These are phyloP conservation scores for Zaprionus ghesquierei DNA, from an alignment of 1,140 invertebrate species.

Conservation along the genomic window DNA sequence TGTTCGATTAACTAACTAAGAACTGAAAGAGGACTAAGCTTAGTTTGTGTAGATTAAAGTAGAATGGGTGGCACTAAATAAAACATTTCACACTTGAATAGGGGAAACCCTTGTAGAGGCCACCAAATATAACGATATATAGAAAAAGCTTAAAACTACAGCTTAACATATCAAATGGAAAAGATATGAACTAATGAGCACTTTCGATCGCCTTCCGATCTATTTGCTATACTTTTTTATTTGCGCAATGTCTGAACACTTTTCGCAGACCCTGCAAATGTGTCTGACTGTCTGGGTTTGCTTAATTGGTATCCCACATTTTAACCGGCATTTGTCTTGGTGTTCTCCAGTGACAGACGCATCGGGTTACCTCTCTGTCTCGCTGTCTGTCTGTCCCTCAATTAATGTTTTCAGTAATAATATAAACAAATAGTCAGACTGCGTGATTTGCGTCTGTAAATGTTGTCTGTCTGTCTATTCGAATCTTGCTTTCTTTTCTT, in stretches of 20 bases:
- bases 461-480: background rate
- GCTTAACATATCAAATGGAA: no score
- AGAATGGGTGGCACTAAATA: background rate
- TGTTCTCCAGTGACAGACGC: background rate
- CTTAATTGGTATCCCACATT: background rate
- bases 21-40: background rate
- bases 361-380: background rate
- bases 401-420: background rate
- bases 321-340: background rate
- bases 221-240: background rate
- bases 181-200: background rate
- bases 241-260: background rate
- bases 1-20: constrained; percentile 5
- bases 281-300: background rate
- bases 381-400: background rate
- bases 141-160: background rate
- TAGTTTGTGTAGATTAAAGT: background rate
- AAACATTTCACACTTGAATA: background rate
- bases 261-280: background rate
- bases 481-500: background rate
- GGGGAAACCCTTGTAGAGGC: background rate
- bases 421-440: background rate
- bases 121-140: background rate
- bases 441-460: background rate
- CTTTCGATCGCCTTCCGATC: background rate